Percentiles rank a stretch among this genome's conserved stretches.
These are phyloP conservation scores for Belonocnema kinseyi DNA, from an alignment of 1,140 invertebrate genomes.

Conservation along the genomic window DNA sequence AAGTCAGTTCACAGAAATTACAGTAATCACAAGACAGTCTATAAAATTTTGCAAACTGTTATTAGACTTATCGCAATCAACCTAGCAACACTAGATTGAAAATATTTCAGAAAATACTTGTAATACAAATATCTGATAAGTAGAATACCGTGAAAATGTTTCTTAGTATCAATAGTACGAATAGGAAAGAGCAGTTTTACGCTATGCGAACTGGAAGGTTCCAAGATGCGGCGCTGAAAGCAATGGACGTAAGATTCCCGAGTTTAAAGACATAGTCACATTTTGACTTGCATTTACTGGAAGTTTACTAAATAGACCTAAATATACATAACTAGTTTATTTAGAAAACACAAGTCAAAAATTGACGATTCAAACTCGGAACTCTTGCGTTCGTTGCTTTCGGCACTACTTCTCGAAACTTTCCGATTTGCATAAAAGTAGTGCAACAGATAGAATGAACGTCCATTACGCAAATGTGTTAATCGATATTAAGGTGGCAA, in stretches of 20 bases:
- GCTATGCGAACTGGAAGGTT: too few relatives aligned
- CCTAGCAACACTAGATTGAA: constrained; percentile 21
- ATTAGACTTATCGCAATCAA: constrained; percentile 53
- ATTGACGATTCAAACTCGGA: too few relatives aligned
- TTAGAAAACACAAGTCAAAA: too few relatives aligned
- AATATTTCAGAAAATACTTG: constrained; percentile 18
- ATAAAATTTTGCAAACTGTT: constrained; percentile 46
- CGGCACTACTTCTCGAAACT: background rate
- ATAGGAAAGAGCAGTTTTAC: too few relatives aligned
- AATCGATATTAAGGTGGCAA: background rate
- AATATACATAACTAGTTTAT: too few relatives aligned
- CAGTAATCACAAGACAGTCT: constrained; percentile 46
- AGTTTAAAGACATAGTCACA: too few relatives aligned
- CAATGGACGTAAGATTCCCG: too few relatives aligned
- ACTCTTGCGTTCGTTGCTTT: background rate
- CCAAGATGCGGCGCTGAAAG: too few relatives aligned
- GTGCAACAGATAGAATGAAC: background rate
- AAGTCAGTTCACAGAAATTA: constrained; percentile 49
- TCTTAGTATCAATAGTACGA: too few relatives aligned
- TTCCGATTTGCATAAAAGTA: background rate
- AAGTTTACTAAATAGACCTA: too few relatives aligned
- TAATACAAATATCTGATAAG: constrained; percentile 12
- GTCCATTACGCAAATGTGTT: constrained; percentile 12
- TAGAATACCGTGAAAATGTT: background rate
- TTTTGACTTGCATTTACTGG: too few relatives aligned